These are phyloP conservation scores for Machimus rusticus DNA, from an alignment of 2,888 invertebrate species.

Conservation along the genomic window DNA sequence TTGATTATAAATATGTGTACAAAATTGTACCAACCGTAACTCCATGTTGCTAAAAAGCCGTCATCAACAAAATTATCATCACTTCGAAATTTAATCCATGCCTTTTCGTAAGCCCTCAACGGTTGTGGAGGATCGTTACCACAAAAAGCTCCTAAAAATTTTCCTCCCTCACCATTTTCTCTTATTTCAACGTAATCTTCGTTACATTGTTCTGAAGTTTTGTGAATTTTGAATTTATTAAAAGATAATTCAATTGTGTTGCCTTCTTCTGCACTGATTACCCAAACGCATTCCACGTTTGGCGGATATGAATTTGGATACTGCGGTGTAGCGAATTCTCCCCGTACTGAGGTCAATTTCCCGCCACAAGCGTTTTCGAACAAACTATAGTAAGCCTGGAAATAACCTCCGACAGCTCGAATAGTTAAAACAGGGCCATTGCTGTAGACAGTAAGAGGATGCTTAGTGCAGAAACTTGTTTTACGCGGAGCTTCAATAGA, in stretches of 20 bases:
- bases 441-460: slow-evolving; percentile 71
- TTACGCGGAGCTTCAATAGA: slow-evolving; percentile 68
- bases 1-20: too few relatives aligned
- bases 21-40: slow-evolving; percentile 56
- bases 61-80: slow-evolving; percentile 65
- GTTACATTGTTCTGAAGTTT: slow-evolving; percentile 75
- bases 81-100: slow-evolving; percentile 84
- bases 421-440: slow-evolving; percentile 69
- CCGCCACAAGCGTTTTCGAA: slow-evolving; percentile 75
- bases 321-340: slow-evolving; percentile 73
- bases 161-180: slow-evolving; percentile 69
- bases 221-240: slow-evolving; percentile 72
- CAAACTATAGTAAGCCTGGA: slow-evolving; percentile 63
- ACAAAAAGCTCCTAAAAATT: slow-evolving; percentile 77
- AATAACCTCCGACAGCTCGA: slow-evolving; percentile 42
- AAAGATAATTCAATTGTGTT: slow-evolving; percentile 74
- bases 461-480: slow-evolving; percentile 67
- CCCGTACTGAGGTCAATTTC: slow-evolving; percentile 67
- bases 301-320: slow-evolving; percentile 75
- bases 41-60: slow-evolving; percentile 81
- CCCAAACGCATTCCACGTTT: slow-evolving; percentile 80
- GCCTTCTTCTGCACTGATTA: slow-evolving; percentile 71
- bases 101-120: slow-evolving; percentile 65
- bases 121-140: slow-evolving; percentile 69
- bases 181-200: slow-evolving; percentile 88